Evolutionary conservation across 2,888 invertebrate species (phyloP).

Genomic region (Agrotis segetum): DNA sequence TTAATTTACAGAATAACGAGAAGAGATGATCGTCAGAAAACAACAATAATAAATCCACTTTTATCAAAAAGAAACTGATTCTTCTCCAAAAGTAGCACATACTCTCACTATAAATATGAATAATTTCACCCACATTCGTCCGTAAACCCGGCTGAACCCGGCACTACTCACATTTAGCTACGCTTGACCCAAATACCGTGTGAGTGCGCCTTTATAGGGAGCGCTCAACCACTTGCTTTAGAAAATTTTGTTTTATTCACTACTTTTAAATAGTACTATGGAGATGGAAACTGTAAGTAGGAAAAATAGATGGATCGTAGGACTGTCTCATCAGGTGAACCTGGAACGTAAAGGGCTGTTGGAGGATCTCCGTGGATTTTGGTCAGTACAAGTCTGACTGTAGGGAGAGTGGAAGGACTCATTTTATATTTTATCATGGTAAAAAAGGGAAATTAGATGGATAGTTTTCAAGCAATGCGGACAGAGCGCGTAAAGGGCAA

Average conservation of each 20-base stretch:
- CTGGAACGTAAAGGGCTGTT: no score
- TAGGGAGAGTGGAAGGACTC: no score
- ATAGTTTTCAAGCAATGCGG: no score
- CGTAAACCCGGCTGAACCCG: conserved; percentile 49
- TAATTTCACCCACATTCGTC: conserved; percentile 46
- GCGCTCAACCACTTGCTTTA: conserved; percentile 36
- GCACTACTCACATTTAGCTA: conserved; percentile 54
- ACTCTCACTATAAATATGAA: conserved; percentile 51
- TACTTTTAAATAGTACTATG: neutral
- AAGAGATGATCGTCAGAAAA: neutral
- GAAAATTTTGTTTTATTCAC: conserved; percentile 48
- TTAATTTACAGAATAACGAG: neutral
- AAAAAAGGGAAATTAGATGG: no score
- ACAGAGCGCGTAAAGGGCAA: no score
- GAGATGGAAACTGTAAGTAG: no score
- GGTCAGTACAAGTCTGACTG: no score
- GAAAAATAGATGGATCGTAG: no score
- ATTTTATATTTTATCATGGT: no score
- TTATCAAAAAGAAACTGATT: neutral
- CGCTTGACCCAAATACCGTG: conserved; percentile 54
- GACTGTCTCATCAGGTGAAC: no score
- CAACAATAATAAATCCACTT: conserved; percentile 2
- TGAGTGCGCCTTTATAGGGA: conserved; percentile 44
- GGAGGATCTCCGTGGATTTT: no score
- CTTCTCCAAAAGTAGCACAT: conserved; percentile 7